Percentiles rank a stretch among this genome's conserved stretches.
Conservation (phyloP, 2,888 invertebrate species). For the Caenorhabditis parvicauda region DNA sequence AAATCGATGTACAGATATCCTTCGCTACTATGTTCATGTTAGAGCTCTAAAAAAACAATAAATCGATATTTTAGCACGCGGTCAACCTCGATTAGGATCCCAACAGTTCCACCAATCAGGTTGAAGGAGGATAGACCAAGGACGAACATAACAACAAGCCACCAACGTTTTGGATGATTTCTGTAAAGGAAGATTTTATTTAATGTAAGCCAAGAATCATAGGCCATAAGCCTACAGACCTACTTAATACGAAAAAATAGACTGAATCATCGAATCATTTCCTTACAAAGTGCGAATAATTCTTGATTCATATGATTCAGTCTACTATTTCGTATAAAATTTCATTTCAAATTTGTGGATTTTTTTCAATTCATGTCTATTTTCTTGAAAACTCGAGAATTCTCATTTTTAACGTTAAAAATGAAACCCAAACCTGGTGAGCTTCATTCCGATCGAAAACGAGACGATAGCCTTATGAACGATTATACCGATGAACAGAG, state of each 20-base stretch:
- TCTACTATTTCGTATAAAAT: constrained; percentile 10
- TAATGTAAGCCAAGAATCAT: too few species aligned
- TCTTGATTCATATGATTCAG: too few species aligned
- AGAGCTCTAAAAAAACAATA: constrained; percentile 19
- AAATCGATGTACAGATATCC: constrained; percentile 25
- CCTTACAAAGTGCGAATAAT: too few species aligned
- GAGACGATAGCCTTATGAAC: constrained; percentile 42
- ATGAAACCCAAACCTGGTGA: neutral
- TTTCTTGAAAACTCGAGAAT: neutral
- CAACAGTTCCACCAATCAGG: constrained; percentile 37
- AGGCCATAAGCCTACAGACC: too few species aligned
- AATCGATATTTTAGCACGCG: neutral
- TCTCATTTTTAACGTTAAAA: neutral
- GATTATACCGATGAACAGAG: constrained; percentile 46
- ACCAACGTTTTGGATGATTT: constrained; percentile 21
- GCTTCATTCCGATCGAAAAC: constrained; percentile 23
- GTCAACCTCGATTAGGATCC: constrained; percentile 42
- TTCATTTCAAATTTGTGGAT: neutral
- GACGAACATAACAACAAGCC: constrained; percentile 30
- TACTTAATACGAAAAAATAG: too few species aligned
- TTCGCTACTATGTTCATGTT: constrained; percentile 26
- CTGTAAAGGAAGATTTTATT: constrained; percentile 32
- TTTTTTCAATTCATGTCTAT: neutral
- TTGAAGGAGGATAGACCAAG: constrained; percentile 21
- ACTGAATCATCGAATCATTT: too few species aligned